Base-by-base conservation (phyloP, 2,888 invertebrate genomes). In the Dasysyrphus albostriatus region DNA sequence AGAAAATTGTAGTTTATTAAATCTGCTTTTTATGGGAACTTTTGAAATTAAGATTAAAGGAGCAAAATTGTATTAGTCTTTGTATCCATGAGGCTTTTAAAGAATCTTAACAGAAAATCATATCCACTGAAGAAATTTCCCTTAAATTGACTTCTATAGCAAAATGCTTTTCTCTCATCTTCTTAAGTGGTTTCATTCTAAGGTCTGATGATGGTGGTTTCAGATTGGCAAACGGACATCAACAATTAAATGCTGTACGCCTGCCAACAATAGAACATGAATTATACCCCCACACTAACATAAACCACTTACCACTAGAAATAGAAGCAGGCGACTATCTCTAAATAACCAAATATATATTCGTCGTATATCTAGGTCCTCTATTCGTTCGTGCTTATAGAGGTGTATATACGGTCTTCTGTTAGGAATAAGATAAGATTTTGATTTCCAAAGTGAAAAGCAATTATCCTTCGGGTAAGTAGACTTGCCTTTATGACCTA, bases 171-270 rank as follows among this genome's bases (percentile, higher is more conserved):
- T 32, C 44, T 32, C 63, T 24, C 34, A n/a, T 32, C 67, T 63
- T 37, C 70, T 58, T 84, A 80, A 75, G 79, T 75, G 83, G 83
- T 84, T 79, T 79, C 77, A 58, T 77, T 73, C 34, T 16, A 29
- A 32, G 80, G 77, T 59, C 24, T 56, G 87, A 75, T 67, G 87
- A 78, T 67, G 78, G 78, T 87, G 82, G 83, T 75, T 79, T 72
- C 75, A 83, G 82, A 87, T 87, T 87, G 87, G 78, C 87, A 87
- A 87, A 87, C 83, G 87, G 87, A 87, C 87, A 87, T 83, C 87
- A 79, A 79, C 87, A 87, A 87, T 87, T 87, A 83, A 87, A 87
- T 29, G 87, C 83, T 76, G 54, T 72, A 78, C 78, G 85, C 85
- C 74, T 87, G 82, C 85, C 82, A 82, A 87, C 85, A 87, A 87